These are phyloP conservation scores for Metridium senile DNA, from an alignment of 92 coral and sea anemone species.

Conservation along the genomic window DNA sequence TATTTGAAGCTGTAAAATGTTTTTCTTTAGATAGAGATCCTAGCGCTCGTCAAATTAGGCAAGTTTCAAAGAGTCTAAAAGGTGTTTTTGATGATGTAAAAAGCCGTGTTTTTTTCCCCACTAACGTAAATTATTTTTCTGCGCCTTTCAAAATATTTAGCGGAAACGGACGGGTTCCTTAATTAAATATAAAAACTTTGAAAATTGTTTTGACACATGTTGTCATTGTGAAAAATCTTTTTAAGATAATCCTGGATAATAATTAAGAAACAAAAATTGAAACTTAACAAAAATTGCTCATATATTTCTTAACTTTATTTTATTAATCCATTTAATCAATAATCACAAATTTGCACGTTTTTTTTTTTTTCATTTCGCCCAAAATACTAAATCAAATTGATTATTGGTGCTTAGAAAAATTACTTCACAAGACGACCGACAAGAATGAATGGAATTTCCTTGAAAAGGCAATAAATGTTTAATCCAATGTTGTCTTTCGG, in stretches of 20 bases:
- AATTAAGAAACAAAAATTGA: not conserved
- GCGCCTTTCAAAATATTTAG: not conserved
- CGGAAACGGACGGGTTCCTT: not conserved
- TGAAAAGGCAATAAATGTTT: not conserved
- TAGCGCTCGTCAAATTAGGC: not conserved
- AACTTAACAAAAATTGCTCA: not conserved
- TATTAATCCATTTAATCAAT: too few species aligned
- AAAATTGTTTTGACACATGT: too few species aligned
- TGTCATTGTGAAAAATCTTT: not conserved
- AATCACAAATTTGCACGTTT: too few species aligned
- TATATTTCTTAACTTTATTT: too few species aligned
- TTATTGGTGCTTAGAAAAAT: not conserved
- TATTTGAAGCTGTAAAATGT: conserved; percentile 4
- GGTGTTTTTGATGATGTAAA: not conserved
- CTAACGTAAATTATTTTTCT: not conserved
- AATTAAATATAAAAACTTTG: not conserved
- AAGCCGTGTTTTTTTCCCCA: not conserved
- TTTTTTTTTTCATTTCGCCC: too few species aligned
- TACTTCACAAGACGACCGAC: not conserved
- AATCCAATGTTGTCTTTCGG: not conserved
- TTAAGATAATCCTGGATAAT: not conserved
- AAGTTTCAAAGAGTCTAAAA: not conserved
- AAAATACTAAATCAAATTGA: not conserved
- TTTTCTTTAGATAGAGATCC: not conserved
- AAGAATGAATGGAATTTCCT: not conserved